Evolutionary conservation across 1,140 invertebrate species (phyloP).

Genomic region (Notospermus geniculatus): DNA sequence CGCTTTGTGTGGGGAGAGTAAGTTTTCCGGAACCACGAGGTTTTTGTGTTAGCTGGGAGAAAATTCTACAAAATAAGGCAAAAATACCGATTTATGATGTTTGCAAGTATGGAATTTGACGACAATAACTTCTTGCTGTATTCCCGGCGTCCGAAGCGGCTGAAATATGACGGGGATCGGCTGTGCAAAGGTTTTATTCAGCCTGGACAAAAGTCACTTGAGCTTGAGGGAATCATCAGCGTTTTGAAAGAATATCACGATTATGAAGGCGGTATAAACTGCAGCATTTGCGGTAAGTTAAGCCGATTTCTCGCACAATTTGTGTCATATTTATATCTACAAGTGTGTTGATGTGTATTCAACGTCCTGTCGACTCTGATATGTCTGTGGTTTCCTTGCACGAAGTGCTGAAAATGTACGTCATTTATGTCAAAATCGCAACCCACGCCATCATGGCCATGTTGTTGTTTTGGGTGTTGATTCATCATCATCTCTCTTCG

Average conservation of each 20-base stretch:
- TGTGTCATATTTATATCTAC: neutral
- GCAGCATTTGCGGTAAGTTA: constrained; percentile 44
- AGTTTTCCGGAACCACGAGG: no score
- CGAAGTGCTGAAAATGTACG: neutral
- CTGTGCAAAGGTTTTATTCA: constrained; percentile 28
- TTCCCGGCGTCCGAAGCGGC: constrained; percentile 28
- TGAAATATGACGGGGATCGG: constrained; percentile 19
- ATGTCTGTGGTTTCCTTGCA: neutral
- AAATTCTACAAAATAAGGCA: no score
- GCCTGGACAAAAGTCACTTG: constrained; percentile 26
- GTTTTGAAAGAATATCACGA: constrained; percentile 37
- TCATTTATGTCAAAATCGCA: neutral
- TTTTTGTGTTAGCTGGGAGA: no score
- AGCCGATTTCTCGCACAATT: neutral
- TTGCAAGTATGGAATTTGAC: no score
- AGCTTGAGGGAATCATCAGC: constrained; percentile 37
- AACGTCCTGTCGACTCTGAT: neutral
- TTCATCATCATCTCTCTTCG: neutral
- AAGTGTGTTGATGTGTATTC: neutral
- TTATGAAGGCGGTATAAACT: constrained; percentile 49
- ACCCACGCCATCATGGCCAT: neutral
- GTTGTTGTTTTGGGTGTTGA: neutral
- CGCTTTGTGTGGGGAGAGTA: no score
- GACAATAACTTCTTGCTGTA: constrained; percentile 11
- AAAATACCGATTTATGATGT: no score